These are phyloP conservation scores for Lydus trimaculatus DNA, from an alignment of 2,888 invertebrate species.

Conservation along the genomic window DNA sequence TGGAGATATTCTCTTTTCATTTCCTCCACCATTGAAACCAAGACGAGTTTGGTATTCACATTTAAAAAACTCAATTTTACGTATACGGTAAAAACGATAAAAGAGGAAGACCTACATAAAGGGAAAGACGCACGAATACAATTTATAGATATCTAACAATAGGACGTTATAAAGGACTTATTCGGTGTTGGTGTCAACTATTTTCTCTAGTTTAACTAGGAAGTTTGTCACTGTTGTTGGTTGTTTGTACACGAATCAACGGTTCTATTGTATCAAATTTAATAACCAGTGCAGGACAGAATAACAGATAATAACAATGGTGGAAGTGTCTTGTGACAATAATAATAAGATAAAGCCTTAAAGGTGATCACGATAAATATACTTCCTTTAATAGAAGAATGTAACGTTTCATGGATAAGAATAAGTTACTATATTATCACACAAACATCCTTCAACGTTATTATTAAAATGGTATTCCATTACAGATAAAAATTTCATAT, in stretches of 20 bases:
- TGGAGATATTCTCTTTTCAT: neutral
- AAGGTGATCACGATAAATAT: neutral
- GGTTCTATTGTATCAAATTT: neutral
- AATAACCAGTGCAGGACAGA: neutral
- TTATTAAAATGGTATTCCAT: conserved; percentile 34
- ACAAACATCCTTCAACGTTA: conserved; percentile 6
- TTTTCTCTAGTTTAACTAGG: neutral
- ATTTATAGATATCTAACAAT: too few species aligned
- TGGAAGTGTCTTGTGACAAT: neutral
- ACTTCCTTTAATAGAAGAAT: neutral
- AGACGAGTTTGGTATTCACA: neutral
- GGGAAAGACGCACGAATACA: too few species aligned
- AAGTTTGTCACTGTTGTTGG: neutral
- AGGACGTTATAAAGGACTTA: neutral
- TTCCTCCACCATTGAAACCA: neutral
- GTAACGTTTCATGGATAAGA: neutral
- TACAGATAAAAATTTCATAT: conserved; percentile 33
- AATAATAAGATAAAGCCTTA: too few species aligned
- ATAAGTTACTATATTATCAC: neutral
- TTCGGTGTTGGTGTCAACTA: neutral
- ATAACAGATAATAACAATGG: neutral
- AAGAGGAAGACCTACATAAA: neutral
- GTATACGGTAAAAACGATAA: too few species aligned
- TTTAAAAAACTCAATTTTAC: neutral
- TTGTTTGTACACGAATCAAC: neutral